Evolutionary conservation across 1,140 invertebrate genomes (phyloP), one percentile per base, ranked within the genome.

Genomic region (Frieseomelitta varia): DNA sequence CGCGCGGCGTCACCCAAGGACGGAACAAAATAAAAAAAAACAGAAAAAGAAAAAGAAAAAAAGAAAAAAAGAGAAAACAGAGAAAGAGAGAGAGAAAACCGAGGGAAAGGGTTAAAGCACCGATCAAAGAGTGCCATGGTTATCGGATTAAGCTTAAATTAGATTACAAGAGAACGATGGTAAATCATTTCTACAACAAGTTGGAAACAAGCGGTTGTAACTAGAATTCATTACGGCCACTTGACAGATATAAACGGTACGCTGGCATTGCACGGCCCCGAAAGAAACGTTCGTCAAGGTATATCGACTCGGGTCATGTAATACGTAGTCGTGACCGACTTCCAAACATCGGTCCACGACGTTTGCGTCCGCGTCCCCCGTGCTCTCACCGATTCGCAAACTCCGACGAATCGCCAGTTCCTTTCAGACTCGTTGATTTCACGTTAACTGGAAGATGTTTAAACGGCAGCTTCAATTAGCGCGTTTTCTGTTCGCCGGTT

Each of bases 221-320:
- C 75, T 72, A 61, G 76, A 79, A 84, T 84, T 79, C 81, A 72
- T 84, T 79, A 72, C 39, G 27, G 76, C 55, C 76, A 71, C 81
- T 83, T 47, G 74, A 78, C 51, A 14, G 61, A 78, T 78, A 83
- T 69, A 79, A 83, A 79, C 58, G 74, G 39, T 27, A n/a, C 15
- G 53, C 15, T 67, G 75, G 30, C 61, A 71, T 39, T n/a, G 56
- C 39, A 15, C 24, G 55, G 72, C 21, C 27, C 8, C 55, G 47
- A 84, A 79, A 84, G 76, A 79, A 34, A 69, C 75, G 55, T 30
- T 51, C 51, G 65, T 53, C 69, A 17, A 24, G 55, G 21, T 56
- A 47, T 27, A 27, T 68, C 63, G 34, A 34, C 19, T 30, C 63
- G 24, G 63, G 30, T 69, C 34, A 11, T 30, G 65, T 71, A 78